Evolutionary conservation across 2,888 invertebrate species (phyloP), one percentile per base, ranked within the genome.

Genomic region (Tetanocera ferruginea): DNA sequence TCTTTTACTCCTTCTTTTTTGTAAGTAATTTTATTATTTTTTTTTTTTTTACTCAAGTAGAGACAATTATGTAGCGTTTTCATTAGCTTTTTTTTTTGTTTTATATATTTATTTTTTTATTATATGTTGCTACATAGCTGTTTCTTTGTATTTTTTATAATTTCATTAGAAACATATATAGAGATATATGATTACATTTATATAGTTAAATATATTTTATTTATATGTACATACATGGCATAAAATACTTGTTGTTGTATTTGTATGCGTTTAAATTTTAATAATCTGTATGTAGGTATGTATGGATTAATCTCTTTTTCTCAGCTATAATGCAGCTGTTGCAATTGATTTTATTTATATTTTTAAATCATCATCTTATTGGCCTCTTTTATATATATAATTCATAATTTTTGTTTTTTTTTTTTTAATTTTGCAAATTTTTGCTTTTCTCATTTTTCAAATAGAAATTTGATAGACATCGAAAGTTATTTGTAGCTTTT

Each of bases 401-500:
- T 34, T 19, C n/a, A n/a, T n/a, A n/a, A n/a, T n/a, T n/a, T n/a
- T n/a, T n/a, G n/a, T 34, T 57, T 25, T 43, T 43, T 11, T 28
- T 9, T 6, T 19, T 28, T 28, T 69, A n/a, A n/a, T 25, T 37
- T 17, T 34, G 9, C 66, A 52, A 28, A 31, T 55, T 31, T 71
- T 19, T 51, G 25, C 14, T 23, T 69, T 72, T 19, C 28, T 60
- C 28, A 60, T 17, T 25, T 60, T 11, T 23, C 23, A 23, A n/a
- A 55, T 55, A 23, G 55, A 55, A 55, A 55, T 55, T 55, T 60
- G 11, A 19, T 70, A 70, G 69, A 73, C 73, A 73, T 73, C 62
- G 62, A 73, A 73, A 62, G 49, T 49, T 49, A 73, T 62, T 23
- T 49, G 49, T 57, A 73, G 17, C 25, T 69, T 43, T 51, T 69